Conservation (phyloP, 2,113 vertebrate species). For the Rhegmatorhina hoffmannsi region DNA sequence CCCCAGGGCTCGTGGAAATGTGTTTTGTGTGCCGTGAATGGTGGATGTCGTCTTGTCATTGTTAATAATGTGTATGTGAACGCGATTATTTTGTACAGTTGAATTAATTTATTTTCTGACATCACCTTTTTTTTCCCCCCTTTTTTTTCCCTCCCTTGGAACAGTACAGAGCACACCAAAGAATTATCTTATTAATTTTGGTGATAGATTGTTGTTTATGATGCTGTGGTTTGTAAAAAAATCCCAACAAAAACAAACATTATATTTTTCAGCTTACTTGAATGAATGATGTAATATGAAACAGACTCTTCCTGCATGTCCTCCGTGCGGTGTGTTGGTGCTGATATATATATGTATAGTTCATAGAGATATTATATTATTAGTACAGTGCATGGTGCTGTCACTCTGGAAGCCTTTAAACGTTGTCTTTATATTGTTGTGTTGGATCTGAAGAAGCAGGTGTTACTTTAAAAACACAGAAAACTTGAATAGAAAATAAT, state of each 20-base stretch:
- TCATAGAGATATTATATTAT: constrained; percentile 76
- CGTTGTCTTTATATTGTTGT: constrained; percentile 73
- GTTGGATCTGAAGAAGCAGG: constrained; percentile 62
- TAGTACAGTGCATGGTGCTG: constrained; percentile 92
- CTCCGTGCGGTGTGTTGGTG: constrained; percentile 77
- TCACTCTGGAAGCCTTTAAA: constrained; percentile 76
- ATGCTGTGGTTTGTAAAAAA: constrained; percentile 82
- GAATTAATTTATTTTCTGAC: constrained; percentile 98
- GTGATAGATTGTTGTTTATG: constrained; percentile 87
- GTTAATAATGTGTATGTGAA: constrained; percentile 81
- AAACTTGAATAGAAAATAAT: constrained; percentile 78
- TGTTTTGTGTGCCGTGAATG: constrained; percentile 89
- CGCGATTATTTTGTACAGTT: constrained; percentile 92
- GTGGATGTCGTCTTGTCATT: constrained; percentile 88
- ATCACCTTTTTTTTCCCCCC: constrained; percentile 55
- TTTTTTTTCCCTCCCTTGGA: constrained; percentile 64
- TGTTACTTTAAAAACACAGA: constrained; percentile 63
- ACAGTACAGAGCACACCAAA: constrained; percentile 97
- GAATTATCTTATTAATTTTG: constrained; percentile 92
- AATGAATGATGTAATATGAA: constrained; percentile 91
- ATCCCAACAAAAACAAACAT: constrained; percentile 1
- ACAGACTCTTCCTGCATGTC: constrained; percentile 88
- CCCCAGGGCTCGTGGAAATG: constrained; percentile 88
- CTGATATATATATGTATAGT: constrained; percentile 70
- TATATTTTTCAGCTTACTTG: constrained; percentile 89